Base-by-base conservation (phyloP, 1,140 invertebrate genomes). In the Atopsyche davidsoni region DNA sequence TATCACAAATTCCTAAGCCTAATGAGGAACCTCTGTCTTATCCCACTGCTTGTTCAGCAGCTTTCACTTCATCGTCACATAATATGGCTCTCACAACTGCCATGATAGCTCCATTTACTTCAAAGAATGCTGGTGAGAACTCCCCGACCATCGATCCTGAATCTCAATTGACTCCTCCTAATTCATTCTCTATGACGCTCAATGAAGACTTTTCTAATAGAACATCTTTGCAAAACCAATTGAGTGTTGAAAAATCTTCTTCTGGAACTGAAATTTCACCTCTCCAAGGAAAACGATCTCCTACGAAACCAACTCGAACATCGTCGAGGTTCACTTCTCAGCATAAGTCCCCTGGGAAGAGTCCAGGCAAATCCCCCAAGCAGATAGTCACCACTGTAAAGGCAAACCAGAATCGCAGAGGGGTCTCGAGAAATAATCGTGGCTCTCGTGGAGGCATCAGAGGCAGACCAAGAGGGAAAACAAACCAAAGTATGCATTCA, bases 51-150 rank as follows among this genome's bases (percentile, higher is more conserved):
- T 83, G 82, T 67, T 80, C 79, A 2, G 85, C 87, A 2, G 78
- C 83, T 6, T 89, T 89, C 60, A 86, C 85, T 3, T 80, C 84
- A 11, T 87, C 83, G 2, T 79, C 83, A 32, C 81, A 85, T 62
- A 86, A 87, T 59, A 83, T 87, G 75, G 84, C 82, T 0, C 63
- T 87, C 1, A 86, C 83, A 2, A 81, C 83, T 4, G 80, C 83
- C 0, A 86, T 88, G 78, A 83, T 87, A 14, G 77, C 75, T 44
- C 68, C 74, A 36, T 64, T 68, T 16, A 66, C 70, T 17, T 68
- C 75, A 10, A 70, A 72, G 51, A 51, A 59, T 1, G 65, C 67
- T 2, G 50, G 65, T 7, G 69, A 53, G 21, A 23, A 72, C 47
- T 71, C 70, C 21, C 68, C 72, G 4, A 62, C 58, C 21, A 66